Conservation (phyloP, 2,113 vertebrate species). For the Mormoops blainvillei region DNA sequence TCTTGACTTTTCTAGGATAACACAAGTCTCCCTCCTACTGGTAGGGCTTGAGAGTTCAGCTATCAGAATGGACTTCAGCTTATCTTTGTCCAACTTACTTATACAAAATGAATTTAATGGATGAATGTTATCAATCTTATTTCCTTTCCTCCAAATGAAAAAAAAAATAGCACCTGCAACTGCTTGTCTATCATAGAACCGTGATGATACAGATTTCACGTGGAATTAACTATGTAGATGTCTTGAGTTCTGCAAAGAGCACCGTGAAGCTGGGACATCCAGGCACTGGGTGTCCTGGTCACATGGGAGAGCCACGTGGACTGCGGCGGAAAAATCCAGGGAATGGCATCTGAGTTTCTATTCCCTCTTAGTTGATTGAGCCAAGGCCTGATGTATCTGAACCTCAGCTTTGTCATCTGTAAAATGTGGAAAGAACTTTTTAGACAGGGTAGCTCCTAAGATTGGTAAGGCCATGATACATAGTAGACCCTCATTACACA, state of each 20-base stretch:
- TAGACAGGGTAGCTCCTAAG: not conserved
- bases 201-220: not conserved
- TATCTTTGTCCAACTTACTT: not conserved
- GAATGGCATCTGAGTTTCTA: not conserved
- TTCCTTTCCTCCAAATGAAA: not conserved
- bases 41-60: not conserved
- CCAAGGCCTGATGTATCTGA: not conserved
- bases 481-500: not conserved
- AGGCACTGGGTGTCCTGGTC: not conserved
- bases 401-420: not conserved
- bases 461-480: not conserved
- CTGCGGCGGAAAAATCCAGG: not conserved
- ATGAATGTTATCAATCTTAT: constrained; percentile 6
- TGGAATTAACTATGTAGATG: not conserved
- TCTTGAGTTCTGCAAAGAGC: not conserved
- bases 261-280: not conserved
- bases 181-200: not conserved
- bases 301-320: not conserved
- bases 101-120: not conserved
- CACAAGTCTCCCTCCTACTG: not conserved
- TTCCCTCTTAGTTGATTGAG: not conserved
- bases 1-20: not conserved
- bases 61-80: not conserved
- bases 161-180: not conserved
- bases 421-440: not conserved